A percentile compares a stretch with the other conserved stretches of the same genome.
phyloP scores from a whole-genome alignment of 2,113 vertebrate genomes.

The Pavo muticus region DNA sequence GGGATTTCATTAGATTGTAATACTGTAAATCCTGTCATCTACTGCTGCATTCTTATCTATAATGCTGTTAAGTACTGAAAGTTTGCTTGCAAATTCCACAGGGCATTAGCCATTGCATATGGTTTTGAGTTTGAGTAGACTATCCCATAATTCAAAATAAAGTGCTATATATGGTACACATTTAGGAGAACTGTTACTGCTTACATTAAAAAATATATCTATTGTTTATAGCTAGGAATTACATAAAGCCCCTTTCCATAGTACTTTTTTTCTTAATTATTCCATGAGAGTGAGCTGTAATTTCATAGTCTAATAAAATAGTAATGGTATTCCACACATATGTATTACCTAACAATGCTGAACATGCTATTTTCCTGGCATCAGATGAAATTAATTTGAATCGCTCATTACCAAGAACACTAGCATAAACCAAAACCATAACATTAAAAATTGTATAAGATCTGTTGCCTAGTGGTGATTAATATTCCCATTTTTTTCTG shows the following conservation, averaged over 20 bases:
- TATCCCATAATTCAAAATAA: constrained; percentile 38
- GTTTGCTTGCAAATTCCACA: constrained; percentile 38
- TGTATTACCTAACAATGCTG: constrained; percentile 28
- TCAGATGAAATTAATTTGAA: constrained; percentile 69
- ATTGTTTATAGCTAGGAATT: constrained; percentile 66
- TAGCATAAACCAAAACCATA: constrained; percentile 44
- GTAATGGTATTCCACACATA: constrained; percentile 28
- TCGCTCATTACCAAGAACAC: constrained; percentile 56
- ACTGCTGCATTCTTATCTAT: constrained; percentile 20
- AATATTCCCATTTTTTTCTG: neutral
- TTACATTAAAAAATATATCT: constrained; percentile 59
- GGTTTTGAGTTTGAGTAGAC: constrained; percentile 62
- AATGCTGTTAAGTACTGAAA: constrained; percentile 49
- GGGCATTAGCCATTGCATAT: constrained; percentile 61
- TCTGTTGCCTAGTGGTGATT: neutral
- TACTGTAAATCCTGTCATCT: neutral
- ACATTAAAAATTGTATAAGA: constrained; percentile 17
- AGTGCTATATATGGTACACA: constrained; percentile 69
- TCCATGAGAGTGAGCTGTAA: constrained; percentile 63
- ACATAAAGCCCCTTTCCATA: constrained; percentile 51
- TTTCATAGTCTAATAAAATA: constrained; percentile 78
- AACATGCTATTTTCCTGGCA: constrained; percentile 45
- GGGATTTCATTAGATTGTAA: constrained; percentile 31
- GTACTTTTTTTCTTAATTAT: constrained; percentile 75
- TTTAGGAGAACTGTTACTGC: constrained; percentile 73